Percentiles rank a stretch among this genome's conserved stretches.
Conservation (phyloP, 2,888 invertebrate species). For the Brachylomia viminalis region DNA sequence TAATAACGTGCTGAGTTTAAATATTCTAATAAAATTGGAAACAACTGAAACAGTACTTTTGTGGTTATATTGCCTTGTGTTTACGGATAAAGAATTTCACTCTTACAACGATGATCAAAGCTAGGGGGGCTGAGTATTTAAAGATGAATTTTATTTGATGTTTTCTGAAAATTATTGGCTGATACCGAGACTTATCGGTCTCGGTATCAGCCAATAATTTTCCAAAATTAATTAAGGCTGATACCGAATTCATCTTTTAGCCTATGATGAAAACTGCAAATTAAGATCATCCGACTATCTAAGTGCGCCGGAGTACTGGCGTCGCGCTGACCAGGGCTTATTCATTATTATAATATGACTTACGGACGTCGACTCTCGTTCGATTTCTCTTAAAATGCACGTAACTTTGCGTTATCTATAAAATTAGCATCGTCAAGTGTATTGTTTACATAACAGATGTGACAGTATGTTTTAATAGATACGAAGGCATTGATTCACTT, state of each 20-base stretch:
- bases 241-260: conserved; percentile 36
- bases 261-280: conserved; percentile 79
- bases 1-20: conserved; percentile 49
- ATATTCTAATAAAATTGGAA: conserved; percentile 47
- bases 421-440: conserved; percentile 79
- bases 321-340: conserved; percentile 64
- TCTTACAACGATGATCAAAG: neutral
- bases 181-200: neutral
- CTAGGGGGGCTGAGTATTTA: neutral
- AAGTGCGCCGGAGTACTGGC: conserved; percentile 71
- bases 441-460: conserved; percentile 70
- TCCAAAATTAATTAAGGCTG: too few species aligned
- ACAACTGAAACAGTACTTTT: conserved; percentile 27
- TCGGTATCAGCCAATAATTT: too few species aligned
- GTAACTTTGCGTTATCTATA: conserved; percentile 84
- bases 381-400: conserved; percentile 77
- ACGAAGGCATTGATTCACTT: conserved; percentile 46
- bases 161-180: neutral
- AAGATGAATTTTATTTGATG: neutral
- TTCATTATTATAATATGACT: conserved; percentile 77
- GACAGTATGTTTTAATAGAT: conserved; percentile 54
- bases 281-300: conserved; percentile 83
- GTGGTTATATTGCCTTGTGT: conserved; percentile 21
- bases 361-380: conserved; percentile 72
- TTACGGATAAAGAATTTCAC: conserved; percentile 28